Conservation (phyloP, 2,888 invertebrate species). For the Timema cristinae region DNA sequence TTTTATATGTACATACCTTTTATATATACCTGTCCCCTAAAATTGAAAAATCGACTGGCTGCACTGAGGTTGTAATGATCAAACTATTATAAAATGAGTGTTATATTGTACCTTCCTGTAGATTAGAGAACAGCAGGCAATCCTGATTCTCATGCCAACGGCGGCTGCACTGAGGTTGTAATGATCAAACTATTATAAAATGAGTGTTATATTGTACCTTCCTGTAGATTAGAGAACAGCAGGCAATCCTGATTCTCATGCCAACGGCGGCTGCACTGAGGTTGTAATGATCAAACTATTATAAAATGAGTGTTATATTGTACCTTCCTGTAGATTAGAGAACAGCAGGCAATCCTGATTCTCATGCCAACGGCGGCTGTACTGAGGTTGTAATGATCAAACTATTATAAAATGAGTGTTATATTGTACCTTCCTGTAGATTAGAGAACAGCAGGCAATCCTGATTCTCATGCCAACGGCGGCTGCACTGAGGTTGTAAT, state of each 20-base stretch:
- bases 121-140: conserved; percentile 74
- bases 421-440: conserved; percentile 87
- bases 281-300: conserved; percentile 53
- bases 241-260: conserved; percentile 71
- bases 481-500: no score
- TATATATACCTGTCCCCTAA: no score
- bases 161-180: no score
- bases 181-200: no score
- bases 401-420: no score
- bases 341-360: conserved; percentile 71
- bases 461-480: conserved; percentile 70
- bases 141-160: conserved; percentile 72
- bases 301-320: no score
- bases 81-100: no score
- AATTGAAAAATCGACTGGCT: no score
- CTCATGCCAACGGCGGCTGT: conserved; percentile 66
- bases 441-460: conserved; percentile 70
- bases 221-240: conserved; percentile 76
- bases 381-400: conserved; percentile 53
- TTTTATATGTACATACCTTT: no score
- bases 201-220: no score
- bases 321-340: conserved; percentile 80
- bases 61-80: no score
- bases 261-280: conserved; percentile 62
- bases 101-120: conserved; percentile 86